Conservation (phyloP, 2,888 invertebrate species). For the Fabriciana adippe region DNA sequence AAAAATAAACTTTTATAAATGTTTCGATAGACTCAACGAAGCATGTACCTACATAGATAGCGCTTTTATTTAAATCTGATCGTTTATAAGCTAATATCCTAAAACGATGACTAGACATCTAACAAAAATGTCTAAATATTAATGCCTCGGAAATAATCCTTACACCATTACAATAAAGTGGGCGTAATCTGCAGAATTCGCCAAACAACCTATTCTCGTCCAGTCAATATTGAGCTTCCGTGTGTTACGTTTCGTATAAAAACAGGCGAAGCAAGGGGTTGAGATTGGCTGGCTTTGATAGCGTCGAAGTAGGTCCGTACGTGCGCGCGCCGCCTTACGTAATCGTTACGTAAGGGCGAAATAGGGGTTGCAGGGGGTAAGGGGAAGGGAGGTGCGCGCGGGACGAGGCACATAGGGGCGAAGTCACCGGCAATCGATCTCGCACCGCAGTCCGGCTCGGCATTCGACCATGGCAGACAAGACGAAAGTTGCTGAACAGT, state of each 20-base stretch:
- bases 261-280: constrained; percentile 30
- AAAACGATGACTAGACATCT: constrained; percentile 46
- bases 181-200: constrained; percentile 14
- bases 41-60: not conserved
- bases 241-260: constrained; percentile 7
- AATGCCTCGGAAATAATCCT: constrained; percentile 11
- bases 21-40: not conserved
- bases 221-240: constrained; percentile 46
- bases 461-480: constrained; percentile 88
- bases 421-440: constrained; percentile 73
- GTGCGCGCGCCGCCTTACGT: constrained; percentile 77
- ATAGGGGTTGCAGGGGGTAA: constrained; percentile 53
- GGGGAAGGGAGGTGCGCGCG: constrained; percentile 46
- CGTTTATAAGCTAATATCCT: constrained; percentile 50
- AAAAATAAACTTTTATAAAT: not conserved
- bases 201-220: constrained; percentile 39
- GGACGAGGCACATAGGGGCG: constrained; percentile 56
- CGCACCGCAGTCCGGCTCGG: constrained; percentile 72
- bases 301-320: constrained; percentile 53
- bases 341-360: constrained; percentile 74
- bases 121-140: constrained; percentile 13
- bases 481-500: constrained; percentile 86
- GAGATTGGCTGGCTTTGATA: constrained; percentile 34
- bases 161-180: constrained; percentile 32
- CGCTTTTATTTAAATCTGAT: constrained; percentile 52